Evolutionary conservation across 2,797 vertebrate genomes (phyloP).

Genomic region (Myotis daubentonii): DNA sequence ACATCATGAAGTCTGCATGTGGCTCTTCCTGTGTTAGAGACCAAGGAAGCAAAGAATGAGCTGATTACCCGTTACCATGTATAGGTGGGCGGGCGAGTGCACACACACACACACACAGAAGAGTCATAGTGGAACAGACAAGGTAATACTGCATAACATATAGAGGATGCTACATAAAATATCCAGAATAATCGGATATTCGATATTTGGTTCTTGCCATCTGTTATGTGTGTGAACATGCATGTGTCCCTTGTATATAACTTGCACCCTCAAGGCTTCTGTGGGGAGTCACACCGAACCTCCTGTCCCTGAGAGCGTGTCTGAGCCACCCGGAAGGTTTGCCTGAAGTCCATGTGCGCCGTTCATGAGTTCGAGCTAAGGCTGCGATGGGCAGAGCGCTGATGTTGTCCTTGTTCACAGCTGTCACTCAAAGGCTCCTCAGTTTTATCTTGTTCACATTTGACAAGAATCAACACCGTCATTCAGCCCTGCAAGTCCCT

Average conservation of each 20-base stretch:
- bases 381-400: neutral
- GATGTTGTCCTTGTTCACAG: neutral
- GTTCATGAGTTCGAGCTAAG: neutral
- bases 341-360: too few relatives aligned
- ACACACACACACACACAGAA: neutral
- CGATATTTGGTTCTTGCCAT: neutral
- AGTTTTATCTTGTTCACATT: neutral
- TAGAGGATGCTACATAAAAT: neutral
- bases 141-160: neutral
- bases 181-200: neutral
- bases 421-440: neutral
- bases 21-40: neutral
- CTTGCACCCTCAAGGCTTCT: neutral
- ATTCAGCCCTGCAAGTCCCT: neutral
- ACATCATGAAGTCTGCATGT: neutral
- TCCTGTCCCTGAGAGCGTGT: neutral
- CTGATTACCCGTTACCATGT: fast-evolving
- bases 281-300: neutral
- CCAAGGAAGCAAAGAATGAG: neutral
- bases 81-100: fast-evolving
- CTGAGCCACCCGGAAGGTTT: neutral
- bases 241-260: neutral
- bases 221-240: neutral
- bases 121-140: neutral
- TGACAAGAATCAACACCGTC: neutral